Percentiles rank a stretch among this genome's conserved stretches.
These are phyloP conservation scores for Leptodirus hochenwartii DNA, from an alignment of 2,888 invertebrate species.

Conservation along the genomic window DNA sequence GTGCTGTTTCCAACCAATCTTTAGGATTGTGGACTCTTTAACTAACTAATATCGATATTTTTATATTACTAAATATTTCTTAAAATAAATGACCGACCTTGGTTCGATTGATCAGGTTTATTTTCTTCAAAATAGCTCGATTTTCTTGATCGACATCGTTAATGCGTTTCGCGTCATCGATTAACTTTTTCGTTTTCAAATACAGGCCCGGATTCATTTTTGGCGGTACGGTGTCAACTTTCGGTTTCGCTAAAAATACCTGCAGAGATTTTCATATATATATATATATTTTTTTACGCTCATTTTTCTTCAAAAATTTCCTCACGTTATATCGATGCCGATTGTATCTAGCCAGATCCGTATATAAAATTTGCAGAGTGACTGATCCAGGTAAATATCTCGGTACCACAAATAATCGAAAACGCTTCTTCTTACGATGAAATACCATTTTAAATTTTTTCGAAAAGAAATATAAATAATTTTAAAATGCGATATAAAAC, in stretches of 20 bases:
- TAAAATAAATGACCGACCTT: too few relatives aligned
- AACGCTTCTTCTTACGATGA: conserved; percentile 2
- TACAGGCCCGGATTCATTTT: conserved; percentile 33
- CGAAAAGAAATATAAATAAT: too few relatives aligned
- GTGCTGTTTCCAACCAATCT: too few relatives aligned
- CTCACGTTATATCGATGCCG: conserved; percentile 3
- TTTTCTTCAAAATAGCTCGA: conserved; percentile 35
- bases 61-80: too few relatives aligned
- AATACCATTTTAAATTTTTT: background rate
- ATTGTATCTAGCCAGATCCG: conserved; percentile 6
- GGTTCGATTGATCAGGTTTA: conserved; percentile 38
- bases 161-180: conserved; percentile 25
- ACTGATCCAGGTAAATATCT: conserved; percentile 4
- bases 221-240: conserved; percentile 34
- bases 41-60: too few relatives aligned
- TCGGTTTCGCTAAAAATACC: conserved; percentile 17
- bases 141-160: conserved; percentile 32
- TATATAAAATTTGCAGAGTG: background rate
- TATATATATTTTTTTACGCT: too few relatives aligned
- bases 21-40: too few relatives aligned
- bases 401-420: background rate
- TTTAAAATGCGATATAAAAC: too few relatives aligned
- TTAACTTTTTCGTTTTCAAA: conserved; percentile 27
- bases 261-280: too few relatives aligned
- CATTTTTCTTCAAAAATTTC: conserved; percentile 2